A percentile compares a stretch with the other conserved stretches of the same genome.
Evolutionary conservation across 2,113 vertebrate genomes (phyloP).

Genomic region (Psophia crepitans): DNA sequence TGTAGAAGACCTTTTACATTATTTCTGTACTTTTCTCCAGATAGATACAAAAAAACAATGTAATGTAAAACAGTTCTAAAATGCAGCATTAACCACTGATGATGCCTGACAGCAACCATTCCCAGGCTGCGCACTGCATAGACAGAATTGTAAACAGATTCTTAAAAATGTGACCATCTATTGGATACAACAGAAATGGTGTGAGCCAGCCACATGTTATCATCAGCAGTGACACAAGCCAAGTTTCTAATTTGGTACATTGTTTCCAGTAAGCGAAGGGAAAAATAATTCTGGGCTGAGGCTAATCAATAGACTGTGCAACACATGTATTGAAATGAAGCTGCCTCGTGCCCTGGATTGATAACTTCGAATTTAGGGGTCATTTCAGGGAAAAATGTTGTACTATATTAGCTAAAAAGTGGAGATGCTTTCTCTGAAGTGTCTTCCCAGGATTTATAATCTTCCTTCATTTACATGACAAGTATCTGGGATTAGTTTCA

Average conservation of each 20-base stretch:
- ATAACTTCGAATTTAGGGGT: background rate
- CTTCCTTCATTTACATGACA: background rate
- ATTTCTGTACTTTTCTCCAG: background rate
- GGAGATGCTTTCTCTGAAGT: background rate
- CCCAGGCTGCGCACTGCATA: background rate
- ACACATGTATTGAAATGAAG: background rate
- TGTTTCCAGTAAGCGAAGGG: background rate
- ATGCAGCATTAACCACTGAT: background rate
- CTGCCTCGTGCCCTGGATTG: background rate
- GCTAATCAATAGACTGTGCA: slow-evolving; percentile 23
- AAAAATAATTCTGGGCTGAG: background rate
- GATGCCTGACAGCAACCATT: background rate
- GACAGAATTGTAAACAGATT: background rate
- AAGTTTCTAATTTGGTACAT: slow-evolving; percentile 46
- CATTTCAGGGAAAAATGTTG: background rate
- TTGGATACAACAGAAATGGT: background rate
- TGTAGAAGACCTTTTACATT: background rate
- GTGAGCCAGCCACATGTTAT: background rate
- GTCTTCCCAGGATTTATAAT: background rate
- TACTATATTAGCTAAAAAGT: background rate
- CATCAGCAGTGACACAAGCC: background rate
- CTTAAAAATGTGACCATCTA: background rate
- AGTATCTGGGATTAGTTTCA: background rate
- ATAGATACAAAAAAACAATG: background rate
- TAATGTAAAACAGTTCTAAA: background rate